These are phyloP conservation scores for Osmoderma eremita DNA, from an alignment of 2,888 invertebrate genomes.

Conservation along the genomic window DNA sequence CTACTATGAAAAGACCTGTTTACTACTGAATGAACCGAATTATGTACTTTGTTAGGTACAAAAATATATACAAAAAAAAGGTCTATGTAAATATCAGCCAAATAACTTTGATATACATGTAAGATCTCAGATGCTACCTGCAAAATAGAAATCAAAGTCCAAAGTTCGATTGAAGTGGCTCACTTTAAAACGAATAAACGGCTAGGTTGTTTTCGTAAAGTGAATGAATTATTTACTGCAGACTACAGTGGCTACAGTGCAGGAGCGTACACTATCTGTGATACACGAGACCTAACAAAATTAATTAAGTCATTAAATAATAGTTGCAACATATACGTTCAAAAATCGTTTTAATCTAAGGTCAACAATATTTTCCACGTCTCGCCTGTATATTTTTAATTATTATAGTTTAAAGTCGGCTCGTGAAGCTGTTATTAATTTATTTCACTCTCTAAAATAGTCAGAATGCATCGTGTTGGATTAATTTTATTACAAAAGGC, in stretches of 20 bases:
- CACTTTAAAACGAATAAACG: slow-evolving; percentile 5
- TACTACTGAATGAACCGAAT: too few species aligned
- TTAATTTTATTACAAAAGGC: slow-evolving; percentile 24
- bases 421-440: neutral
- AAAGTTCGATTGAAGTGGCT: slow-evolving; percentile 29
- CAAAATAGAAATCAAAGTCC: slow-evolving; percentile 35
- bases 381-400: neutral
- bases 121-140: slow-evolving; percentile 1
- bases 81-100: neutral
- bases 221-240: neutral
- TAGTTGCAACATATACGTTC: slow-evolving; percentile 5
- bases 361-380: slow-evolving; percentile 12
- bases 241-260: neutral
- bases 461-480: slow-evolving; percentile 23
- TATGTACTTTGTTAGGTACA: too few species aligned
- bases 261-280: slow-evolving; percentile 14
- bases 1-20: too few species aligned
- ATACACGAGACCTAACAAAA: neutral
- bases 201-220: slow-evolving; percentile 7
- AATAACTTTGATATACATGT: neutral
- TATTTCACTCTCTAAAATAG: slow-evolving; percentile 8
- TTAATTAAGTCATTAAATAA: neutral
- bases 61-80: too few species aligned
- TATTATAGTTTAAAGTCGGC: neutral
- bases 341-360: slow-evolving; percentile 25